A percentile compares a stretch with the other conserved stretches of the same genome.
phyloP scores from a whole-genome alignment of 2,113 vertebrate species.

The Lophotis ruficrista region DNA sequence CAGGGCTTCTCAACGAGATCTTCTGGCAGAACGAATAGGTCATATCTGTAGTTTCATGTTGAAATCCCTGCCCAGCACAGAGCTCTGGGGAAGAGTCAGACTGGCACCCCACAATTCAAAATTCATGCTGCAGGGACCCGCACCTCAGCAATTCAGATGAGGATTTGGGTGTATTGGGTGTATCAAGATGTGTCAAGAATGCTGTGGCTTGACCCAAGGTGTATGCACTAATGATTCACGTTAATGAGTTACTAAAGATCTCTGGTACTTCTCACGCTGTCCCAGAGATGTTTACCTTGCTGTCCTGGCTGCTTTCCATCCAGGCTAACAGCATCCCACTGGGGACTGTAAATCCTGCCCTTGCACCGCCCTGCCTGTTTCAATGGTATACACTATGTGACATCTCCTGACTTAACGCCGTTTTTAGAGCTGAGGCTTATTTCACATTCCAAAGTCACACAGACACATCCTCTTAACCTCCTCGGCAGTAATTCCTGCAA shows the following conservation, averaged over 20 bases:
- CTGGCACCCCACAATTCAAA: background rate
- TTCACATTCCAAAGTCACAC: conserved; percentile 26
- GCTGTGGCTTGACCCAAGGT: background rate
- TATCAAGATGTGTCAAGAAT: background rate
- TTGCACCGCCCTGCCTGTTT: conserved; percentile 4
- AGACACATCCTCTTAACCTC: conserved; percentile 42
- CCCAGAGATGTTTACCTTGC: background rate
- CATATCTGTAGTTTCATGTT: background rate
- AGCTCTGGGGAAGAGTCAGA: background rate
- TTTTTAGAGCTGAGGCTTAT: conserved; percentile 30
- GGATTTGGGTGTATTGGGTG: background rate
- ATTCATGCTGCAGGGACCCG: background rate
- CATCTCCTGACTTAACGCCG: background rate
- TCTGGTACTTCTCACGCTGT: background rate
- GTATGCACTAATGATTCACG: background rate
- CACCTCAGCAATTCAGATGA: background rate
- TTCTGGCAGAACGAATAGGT: background rate
- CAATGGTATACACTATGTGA: conserved; percentile 3
- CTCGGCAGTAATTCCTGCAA: conserved; percentile 57
- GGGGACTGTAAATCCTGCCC: conserved; percentile 4
- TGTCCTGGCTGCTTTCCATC: background rate
- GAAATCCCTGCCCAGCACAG: background rate
- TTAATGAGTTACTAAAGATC: background rate
- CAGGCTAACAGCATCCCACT: background rate
- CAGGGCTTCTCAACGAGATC: background rate